These are phyloP conservation scores for Drosophila glabriapex DNA, from an alignment of 2,888 invertebrate species.

Conservation along the genomic window DNA sequence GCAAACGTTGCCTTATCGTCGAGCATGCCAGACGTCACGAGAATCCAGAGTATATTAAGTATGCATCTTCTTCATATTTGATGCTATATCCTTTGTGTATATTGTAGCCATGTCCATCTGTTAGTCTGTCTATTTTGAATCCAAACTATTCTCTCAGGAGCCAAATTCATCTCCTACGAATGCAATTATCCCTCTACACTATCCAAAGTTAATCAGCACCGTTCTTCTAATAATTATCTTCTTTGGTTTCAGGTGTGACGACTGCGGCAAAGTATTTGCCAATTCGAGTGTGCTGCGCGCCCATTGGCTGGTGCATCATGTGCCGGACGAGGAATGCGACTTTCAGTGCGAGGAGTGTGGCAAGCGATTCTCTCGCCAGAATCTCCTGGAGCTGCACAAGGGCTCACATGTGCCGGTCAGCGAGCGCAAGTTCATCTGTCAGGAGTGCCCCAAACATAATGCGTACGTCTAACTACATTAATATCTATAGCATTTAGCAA, in stretches of 20 bases:
- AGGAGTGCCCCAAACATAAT: conserved; percentile 76
- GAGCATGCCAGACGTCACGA: conserved; percentile 85
- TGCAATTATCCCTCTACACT: no score
- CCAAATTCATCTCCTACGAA: no score
- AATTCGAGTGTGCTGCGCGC: conserved; percentile 83
- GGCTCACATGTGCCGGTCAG: conserved; percentile 81
- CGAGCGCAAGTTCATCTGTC: conserved; percentile 77
- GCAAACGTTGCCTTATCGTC: conserved; percentile 82
- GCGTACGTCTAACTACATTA: conserved; percentile 56
- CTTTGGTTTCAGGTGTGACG: conserved; percentile 72
- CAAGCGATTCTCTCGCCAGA: conserved; percentile 82
- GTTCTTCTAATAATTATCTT: no score
- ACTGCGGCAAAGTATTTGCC: conserved; percentile 83
- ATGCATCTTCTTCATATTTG: conserved; percentile 2
- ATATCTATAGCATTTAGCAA: no score
- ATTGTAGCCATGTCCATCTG: neutral
- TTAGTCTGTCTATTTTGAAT: no score
- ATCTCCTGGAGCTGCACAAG: conserved; percentile 82
- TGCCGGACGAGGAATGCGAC: conserved; percentile 81
- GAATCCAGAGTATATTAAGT: conserved; percentile 85
- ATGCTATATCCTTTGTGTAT: neutral
- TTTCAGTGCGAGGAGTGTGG: conserved; percentile 83
- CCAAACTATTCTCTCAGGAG: no score
- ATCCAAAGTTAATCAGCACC: no score
- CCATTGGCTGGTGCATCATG: conserved; percentile 83